phyloP scores from a whole-genome alignment of 2,888 invertebrate species.

The Pristionchus entomophagus region DNA sequence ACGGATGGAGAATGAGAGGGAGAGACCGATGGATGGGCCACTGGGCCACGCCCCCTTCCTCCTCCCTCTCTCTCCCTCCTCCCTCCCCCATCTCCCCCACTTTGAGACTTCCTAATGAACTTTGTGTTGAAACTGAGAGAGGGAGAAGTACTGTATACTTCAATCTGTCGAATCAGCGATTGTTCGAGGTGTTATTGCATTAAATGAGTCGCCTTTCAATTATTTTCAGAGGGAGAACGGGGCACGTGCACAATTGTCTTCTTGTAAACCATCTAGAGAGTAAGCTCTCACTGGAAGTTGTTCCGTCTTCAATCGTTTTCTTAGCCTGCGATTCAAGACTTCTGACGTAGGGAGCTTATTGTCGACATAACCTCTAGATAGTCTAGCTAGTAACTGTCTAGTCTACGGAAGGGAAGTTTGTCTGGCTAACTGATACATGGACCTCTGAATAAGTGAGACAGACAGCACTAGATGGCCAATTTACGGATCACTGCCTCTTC shows the following conservation, averaged over 20 bases:
- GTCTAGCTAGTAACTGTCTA: no score
- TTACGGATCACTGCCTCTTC: neutral
- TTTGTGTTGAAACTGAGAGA: slow-evolving; percentile 21
- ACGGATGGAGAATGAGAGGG: neutral
- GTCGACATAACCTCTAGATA: no score
- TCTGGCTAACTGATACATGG: no score
- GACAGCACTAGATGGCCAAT: neutral
- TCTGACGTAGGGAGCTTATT: no score
- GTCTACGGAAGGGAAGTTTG: no score
- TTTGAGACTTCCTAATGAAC: slow-evolving; percentile 33
- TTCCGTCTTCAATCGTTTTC: neutral
- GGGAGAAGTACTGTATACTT: neutral
- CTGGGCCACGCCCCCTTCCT: slow-evolving; percentile 2
- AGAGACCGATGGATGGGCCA: neutral
- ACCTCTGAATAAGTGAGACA: neutral
- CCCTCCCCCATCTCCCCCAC: slow-evolving; percentile 8
- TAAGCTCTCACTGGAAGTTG: neutral
- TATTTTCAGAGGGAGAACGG: neutral
- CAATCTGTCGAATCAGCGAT: neutral
- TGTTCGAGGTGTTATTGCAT: neutral
- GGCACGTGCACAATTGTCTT: neutral
- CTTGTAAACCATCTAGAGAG: neutral
- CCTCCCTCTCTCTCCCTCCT: neutral
- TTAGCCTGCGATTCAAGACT: no score
- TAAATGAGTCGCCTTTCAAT: neutral